Evolutionary conservation across 2,797 vertebrate species (phyloP).

Genomic region (Pseudotriccus pelzelni): DNA sequence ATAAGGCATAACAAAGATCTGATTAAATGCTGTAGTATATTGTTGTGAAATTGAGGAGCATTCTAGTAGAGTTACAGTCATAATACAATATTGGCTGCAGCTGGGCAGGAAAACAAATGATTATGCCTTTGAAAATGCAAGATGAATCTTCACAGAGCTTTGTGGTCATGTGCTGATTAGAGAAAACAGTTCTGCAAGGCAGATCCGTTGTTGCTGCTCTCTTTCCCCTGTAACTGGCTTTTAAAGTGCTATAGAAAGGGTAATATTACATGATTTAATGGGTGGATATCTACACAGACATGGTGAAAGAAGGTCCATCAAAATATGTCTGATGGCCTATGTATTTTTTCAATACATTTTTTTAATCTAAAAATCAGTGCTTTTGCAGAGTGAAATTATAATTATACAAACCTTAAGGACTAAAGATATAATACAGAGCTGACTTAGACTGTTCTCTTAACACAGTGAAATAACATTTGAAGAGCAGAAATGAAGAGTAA

Average conservation of each 20-base stretch:
- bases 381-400: neutral
- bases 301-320: neutral
- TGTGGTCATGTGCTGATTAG: neutral
- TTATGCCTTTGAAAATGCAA: neutral
- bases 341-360: neutral
- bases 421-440: neutral
- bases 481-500: neutral
- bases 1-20: neutral
- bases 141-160: neutral
- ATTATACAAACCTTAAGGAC: neutral
- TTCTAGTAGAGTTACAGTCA: neutral
- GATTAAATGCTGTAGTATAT: neutral
- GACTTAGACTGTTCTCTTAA: neutral
- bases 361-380: neutral
- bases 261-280: neutral
- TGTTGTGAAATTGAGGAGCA: neutral
- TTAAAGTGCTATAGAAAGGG: neutral
- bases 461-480: neutral
- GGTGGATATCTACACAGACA: neutral
- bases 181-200: neutral
- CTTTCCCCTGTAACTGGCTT: neutral
- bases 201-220: neutral
- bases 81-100: neutral
- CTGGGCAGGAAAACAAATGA: neutral
- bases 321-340: neutral